Evolutionary conservation across 2,888 invertebrate species (phyloP), one percentile per base, ranked within the genome.

Genomic region (Anoplius nigerrimus): DNA sequence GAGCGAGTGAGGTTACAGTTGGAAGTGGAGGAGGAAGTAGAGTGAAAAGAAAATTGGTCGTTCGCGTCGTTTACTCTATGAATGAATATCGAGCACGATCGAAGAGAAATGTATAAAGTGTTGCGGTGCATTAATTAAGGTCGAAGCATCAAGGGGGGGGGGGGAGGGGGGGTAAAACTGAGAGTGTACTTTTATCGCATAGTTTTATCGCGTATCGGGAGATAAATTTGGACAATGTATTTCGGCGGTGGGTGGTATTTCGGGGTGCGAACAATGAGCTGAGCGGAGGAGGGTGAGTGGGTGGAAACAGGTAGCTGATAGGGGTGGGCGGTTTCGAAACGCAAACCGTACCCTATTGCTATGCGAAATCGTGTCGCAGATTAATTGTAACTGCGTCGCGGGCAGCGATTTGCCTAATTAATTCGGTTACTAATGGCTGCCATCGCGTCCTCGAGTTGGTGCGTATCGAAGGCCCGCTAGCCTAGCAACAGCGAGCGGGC

Each of bases 321-420:
- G 24, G 24, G 24, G 24, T 24, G 24, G 24, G 16, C 45, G 4
- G 15, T 45, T 45, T 15, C 45, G 16, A 45, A 45, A 16, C 48
- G 48, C 8, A 16, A 48, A 48, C 48, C 48, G 48, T 48, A 16
- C 62, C 53, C 0, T 74, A 79, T 74, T 64, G 72, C 62, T 65
- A 76, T 78, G 82, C 81, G 78, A 75, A 82, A 85, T 77, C 77
- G 79, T 74, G 79, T 65, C 72, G 82, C 84, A 86, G 87, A 87
- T 87, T 87, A 87, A 87, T 87, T 87, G 86, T 87, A 87, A 87
- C 86, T 85, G 85, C 86, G 82, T 82, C 83, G 84, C 79, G 82
- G 81, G 82, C 83, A 86, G 82, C 87, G 86, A 87, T 87, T 87
- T 86, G 86, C 84, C 85, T 85, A 87, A 87, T 87, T 87, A 87